Percentiles rank a stretch among this genome's conserved stretches.
Evolutionary conservation across 2,888 invertebrate genomes (phyloP).

Genomic region (Drosophila mimica): DNA sequence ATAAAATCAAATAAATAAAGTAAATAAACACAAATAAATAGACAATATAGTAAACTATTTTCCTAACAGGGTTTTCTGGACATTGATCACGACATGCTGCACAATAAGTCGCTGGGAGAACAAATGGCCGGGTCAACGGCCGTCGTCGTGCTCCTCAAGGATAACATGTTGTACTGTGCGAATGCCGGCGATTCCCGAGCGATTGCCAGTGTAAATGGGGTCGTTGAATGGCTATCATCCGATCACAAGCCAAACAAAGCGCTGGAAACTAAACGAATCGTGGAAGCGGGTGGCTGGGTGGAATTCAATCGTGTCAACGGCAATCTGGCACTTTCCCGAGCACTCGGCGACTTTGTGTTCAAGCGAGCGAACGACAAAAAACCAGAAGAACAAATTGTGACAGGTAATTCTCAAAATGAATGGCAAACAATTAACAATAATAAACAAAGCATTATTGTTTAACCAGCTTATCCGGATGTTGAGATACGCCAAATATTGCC

Average conservation of each 20-base stretch:
- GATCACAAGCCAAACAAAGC: constrained; percentile 99
- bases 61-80: constrained; percentile 91
- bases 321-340: constrained; percentile 97
- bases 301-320: constrained; percentile 99
- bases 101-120: constrained; percentile 94
- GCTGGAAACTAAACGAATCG: constrained; percentile 94
- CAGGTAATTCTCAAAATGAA: constrained; percentile 87
- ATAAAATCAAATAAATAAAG: neutral
- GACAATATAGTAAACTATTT: neutral
- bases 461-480: constrained; percentile 95
- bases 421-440: constrained; percentile 5
- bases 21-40: neutral
- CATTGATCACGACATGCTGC: constrained; percentile 96
- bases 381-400: constrained; percentile 98
- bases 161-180: constrained; percentile 95
- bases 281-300: constrained; percentile 98
- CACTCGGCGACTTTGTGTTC: constrained; percentile 98
- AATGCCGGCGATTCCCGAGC: constrained; percentile 99
- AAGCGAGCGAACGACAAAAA: constrained; percentile 93
- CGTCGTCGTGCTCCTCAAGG: constrained; percentile 93
- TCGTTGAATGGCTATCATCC: constrained; percentile 89
- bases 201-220: constrained; percentile 94
- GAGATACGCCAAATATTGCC: constrained; percentile 91
- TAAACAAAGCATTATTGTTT: constrained; percentile 25
- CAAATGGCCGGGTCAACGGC: constrained; percentile 98